These are phyloP conservation scores for Himalopsyche kuldschensis DNA, from an alignment of 2,888 invertebrate genomes.

Conservation along the genomic window DNA sequence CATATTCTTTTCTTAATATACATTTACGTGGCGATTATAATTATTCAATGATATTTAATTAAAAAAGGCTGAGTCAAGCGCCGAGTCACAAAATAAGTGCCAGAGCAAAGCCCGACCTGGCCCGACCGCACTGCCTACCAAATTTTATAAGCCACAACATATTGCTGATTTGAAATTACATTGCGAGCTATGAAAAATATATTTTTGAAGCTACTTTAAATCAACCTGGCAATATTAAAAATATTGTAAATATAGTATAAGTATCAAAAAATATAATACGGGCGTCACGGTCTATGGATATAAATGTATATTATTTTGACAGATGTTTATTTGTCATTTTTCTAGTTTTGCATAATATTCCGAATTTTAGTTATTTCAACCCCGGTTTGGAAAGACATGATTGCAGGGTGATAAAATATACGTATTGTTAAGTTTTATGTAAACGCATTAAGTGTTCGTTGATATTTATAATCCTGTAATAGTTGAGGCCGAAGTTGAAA, in stretches of 20 bases:
- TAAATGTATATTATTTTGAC: constrained; percentile 20
- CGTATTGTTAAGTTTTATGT: background rate
- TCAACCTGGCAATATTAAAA: background rate
- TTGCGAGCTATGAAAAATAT: no score
- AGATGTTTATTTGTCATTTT: constrained; percentile 26
- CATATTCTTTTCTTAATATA: no score
- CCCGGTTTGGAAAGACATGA: background rate
- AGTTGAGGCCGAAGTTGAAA: background rate
- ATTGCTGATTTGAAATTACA: no score
- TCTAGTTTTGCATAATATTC: constrained; percentile 4
- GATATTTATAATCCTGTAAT: background rate
- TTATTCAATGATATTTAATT: no score
- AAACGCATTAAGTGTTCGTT: background rate
- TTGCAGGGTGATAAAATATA: background rate
- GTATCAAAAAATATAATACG: background rate
- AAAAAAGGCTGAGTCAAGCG: no score
- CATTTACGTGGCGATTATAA: no score
- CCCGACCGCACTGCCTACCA: no score
- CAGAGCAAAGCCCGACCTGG: no score
- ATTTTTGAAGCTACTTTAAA: no score
- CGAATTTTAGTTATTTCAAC: background rate
- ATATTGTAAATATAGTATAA: no score
- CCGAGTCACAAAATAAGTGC: no score
- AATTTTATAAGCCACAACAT: no score
- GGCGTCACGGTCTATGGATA: constrained; percentile 21